phyloP scores from a whole-genome alignment of 1,140 invertebrate species.

The Bradysia coprophila region DNA sequence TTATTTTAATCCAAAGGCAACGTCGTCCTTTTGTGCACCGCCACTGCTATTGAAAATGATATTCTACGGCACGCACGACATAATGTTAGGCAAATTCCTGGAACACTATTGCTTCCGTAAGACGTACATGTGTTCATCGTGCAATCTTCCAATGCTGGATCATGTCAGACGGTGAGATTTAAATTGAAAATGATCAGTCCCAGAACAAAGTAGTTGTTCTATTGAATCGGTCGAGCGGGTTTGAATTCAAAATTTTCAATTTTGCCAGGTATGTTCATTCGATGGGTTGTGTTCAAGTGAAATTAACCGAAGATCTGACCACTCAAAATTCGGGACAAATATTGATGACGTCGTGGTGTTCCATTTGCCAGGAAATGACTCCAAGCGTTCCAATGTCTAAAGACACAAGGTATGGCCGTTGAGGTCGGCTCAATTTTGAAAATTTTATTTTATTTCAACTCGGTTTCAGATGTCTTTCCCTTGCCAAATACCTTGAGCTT shows the following conservation, averaged over 20 bases:
- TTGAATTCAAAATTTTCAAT: not conserved
- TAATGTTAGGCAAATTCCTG: slow-evolving; percentile 83
- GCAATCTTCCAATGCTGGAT: slow-evolving; percentile 68
- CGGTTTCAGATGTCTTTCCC: slow-evolving; percentile 71
- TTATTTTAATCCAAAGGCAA: slow-evolving; percentile 35
- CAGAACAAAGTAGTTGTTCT: too few species aligned
- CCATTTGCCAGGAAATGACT: slow-evolving; percentile 52
- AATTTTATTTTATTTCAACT: too few species aligned
- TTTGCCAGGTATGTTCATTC: slow-evolving; percentile 46
- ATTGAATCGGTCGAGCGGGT: too few species aligned
- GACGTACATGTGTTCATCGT: slow-evolving; percentile 73
- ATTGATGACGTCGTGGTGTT: slow-evolving; percentile 79
- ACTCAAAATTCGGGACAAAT: slow-evolving; percentile 34
- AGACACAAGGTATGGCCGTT: slow-evolving; percentile 71
- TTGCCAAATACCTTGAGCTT: slow-evolving; percentile 79
- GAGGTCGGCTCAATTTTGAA: too few species aligned
- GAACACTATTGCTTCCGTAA: slow-evolving; percentile 79
- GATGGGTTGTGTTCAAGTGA: slow-evolving; percentile 52
- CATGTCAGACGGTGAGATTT: slow-evolving; percentile 47
- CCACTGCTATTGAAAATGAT: slow-evolving; percentile 47
- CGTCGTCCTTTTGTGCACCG: slow-evolving; percentile 16
- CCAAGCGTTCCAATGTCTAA: slow-evolving; percentile 56
- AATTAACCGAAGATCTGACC: slow-evolving; percentile 26
- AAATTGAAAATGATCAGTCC: too few species aligned
- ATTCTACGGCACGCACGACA: slow-evolving; percentile 87